These are phyloP conservation scores for Microctonus aethiopoides DNA, from an alignment of 2,888 invertebrate species.

Conservation along the genomic window DNA sequence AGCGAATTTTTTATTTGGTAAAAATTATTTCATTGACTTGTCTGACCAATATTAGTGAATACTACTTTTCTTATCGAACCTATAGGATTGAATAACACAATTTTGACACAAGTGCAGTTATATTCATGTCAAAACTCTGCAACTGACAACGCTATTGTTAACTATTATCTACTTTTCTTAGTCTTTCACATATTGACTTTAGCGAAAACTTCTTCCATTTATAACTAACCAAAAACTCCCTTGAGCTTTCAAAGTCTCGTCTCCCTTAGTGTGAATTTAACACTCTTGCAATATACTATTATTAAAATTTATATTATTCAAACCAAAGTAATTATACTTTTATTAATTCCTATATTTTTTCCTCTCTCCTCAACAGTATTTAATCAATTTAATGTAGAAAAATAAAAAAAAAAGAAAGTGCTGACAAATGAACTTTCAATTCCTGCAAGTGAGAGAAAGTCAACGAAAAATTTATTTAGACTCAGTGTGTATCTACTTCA, in stretches of 20 bases:
- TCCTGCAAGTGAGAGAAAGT: not conserved
- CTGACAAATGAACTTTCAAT: not conserved
- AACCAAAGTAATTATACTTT: not conserved
- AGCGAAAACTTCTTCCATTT: not conserved
- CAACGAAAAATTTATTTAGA: not conserved
- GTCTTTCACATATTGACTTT: not conserved
- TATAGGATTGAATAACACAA: not conserved
- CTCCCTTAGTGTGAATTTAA: no score
- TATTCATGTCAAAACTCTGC: not conserved
- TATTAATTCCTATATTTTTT: not conserved
- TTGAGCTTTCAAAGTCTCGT: not conserved
- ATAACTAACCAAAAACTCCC: not conserved
- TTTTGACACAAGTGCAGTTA: not conserved
- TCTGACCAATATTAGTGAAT: not conserved
- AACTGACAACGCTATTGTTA: not conserved
- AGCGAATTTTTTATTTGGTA: no score
- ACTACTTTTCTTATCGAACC: not conserved
- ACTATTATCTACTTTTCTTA: not conserved
- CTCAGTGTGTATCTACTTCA: not conserved
- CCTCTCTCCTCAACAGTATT: not conserved
- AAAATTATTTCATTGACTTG: not conserved
- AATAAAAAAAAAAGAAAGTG: not conserved
- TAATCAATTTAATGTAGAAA: constrained; percentile 2
- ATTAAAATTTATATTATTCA: no score
- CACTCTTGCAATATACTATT: no score